Conservation (phyloP, 2,797 vertebrate species). For the Diplodus sargus region DNA sequence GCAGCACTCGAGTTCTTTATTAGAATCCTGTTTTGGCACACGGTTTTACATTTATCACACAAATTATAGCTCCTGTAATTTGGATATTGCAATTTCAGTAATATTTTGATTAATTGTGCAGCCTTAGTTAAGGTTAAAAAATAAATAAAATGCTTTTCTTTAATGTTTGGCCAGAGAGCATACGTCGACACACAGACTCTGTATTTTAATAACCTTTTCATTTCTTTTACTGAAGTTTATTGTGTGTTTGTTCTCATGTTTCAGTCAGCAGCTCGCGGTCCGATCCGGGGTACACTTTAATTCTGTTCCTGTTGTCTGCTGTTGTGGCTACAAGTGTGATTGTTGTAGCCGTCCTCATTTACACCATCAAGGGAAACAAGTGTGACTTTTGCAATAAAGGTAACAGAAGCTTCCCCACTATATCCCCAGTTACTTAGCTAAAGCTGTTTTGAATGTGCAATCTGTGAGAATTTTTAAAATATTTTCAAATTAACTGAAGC, state of each 20-base stretch:
- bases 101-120: too few relatives aligned
- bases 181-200: too few relatives aligned
- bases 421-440: not conserved
- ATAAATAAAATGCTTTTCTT: too few relatives aligned
- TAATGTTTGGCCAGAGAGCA: too few relatives aligned
- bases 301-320: not conserved
- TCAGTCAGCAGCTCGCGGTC: not conserved
- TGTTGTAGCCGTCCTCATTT: slow-evolving; percentile 11
- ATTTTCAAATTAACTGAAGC: too few relatives aligned
- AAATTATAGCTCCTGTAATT: too few relatives aligned
- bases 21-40: too few relatives aligned
- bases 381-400: slow-evolving; percentile 29
- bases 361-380: not conserved
- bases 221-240: not conserved
- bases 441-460: not conserved
- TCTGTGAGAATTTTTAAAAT: too few relatives aligned
- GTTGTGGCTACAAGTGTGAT: slow-evolving; percentile 10
- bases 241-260: slow-evolving; percentile 2
- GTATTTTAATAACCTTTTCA: not conserved
- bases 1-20: too few relatives aligned
- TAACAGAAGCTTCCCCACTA: not conserved
- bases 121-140: too few relatives aligned
- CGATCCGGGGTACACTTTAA: fast-evolving
- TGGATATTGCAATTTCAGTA: too few relatives aligned
- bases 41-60: too few relatives aligned